These are phyloP conservation scores for Amblyornis subalaris DNA, from an alignment of 2,113 vertebrate species.

Conservation along the genomic window DNA sequence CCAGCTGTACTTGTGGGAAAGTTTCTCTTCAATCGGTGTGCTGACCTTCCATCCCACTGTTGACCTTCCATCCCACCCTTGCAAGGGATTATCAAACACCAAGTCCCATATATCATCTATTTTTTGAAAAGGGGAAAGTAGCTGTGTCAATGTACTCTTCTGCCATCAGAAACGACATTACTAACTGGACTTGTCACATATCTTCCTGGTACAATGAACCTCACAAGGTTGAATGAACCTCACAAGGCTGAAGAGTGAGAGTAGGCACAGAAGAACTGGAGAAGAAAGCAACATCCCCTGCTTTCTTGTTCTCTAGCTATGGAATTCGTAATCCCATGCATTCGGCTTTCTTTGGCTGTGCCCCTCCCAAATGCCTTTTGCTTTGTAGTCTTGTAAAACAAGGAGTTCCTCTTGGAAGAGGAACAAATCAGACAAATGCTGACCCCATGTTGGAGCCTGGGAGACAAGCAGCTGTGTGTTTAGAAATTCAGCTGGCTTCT, in stretches of 20 bases:
- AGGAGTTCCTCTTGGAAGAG: background rate
- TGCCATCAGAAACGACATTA: background rate
- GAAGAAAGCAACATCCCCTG: background rate
- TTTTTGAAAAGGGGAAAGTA: background rate
- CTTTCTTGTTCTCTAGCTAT: background rate
- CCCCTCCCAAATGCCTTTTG: background rate
- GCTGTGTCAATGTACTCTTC: background rate
- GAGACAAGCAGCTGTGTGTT: background rate
- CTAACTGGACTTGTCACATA: background rate
- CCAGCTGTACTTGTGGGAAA: background rate
- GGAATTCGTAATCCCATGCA: background rate
- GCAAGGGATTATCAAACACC: background rate
- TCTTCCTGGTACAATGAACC: background rate
- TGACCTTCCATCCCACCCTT: background rate
- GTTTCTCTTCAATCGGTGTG: background rate
- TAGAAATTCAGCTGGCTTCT: background rate
- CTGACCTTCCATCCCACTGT: background rate
- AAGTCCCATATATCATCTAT: background rate
- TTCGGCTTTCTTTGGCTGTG: background rate
- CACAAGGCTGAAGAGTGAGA: background rate
- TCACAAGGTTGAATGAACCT: background rate
- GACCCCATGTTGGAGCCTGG: background rate
- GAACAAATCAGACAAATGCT: background rate
- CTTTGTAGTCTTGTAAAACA: background rate
- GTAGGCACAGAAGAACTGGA: background rate